Evolutionary conservation across 2,113 vertebrate genomes (phyloP).

Genomic region (Struthidea cinerea): DNA sequence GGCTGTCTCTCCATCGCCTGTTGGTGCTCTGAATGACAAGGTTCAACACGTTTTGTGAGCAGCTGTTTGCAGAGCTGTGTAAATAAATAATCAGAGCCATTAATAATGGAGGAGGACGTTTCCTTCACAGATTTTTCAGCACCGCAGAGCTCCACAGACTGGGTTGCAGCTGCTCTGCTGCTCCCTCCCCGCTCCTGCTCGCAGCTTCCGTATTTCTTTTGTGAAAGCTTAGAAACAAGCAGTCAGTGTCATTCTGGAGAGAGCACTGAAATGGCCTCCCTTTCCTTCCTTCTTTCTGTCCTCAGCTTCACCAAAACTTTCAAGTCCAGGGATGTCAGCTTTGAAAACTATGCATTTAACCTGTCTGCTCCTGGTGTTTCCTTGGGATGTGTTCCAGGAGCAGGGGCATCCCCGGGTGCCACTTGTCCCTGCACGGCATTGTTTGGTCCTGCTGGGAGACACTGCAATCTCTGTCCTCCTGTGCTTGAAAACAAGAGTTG

Average conservation of each 20-base stretch:
- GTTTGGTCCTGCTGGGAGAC: background rate
- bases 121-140: background rate
- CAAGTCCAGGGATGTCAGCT: background rate
- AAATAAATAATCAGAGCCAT: slow-evolving; percentile 42
- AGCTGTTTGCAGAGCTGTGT: background rate
- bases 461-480: background rate
- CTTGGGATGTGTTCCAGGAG: rapidly evolving
- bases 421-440: background rate
- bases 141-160: background rate
- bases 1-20: background rate
- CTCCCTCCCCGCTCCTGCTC: background rate
- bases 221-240: background rate
- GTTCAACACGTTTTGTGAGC: background rate
- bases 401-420: rapidly evolving
- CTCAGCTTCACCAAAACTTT: background rate
- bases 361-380: background rate
- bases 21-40: background rate
- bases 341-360: rapidly evolving
- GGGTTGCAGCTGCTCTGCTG: background rate
- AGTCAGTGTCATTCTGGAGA: rapidly evolving
- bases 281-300: background rate
- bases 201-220: background rate
- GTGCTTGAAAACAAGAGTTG: background rate
- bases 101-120: slow-evolving; percentile 24
- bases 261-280: background rate